Evolutionary conservation across 2,113 vertebrate species (phyloP).

Genomic region (Spilogale gracilis): DNA sequence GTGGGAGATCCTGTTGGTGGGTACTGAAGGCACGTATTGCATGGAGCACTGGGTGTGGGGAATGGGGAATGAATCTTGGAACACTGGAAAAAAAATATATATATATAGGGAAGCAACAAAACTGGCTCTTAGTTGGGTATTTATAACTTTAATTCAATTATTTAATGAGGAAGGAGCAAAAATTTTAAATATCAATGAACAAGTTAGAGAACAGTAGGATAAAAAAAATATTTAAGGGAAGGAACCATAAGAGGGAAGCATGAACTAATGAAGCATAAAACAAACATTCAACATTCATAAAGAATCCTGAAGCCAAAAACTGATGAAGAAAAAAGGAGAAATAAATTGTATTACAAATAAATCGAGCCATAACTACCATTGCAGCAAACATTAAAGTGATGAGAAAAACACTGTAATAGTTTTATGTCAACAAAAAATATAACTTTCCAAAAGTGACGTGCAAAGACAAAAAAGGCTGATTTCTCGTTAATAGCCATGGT

Average conservation of each 20-base stretch:
- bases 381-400: background rate
- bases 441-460: background rate
- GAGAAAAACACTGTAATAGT: background rate
- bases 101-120: background rate
- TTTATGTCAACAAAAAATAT: background rate
- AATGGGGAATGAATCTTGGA: too few species aligned
- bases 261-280: background rate
- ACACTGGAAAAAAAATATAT: too few species aligned
- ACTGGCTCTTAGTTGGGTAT: background rate
- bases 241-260: background rate
- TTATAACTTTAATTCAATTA: background rate
- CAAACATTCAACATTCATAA: background rate
- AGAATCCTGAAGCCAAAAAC: background rate
- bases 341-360: constrained; percentile 20
- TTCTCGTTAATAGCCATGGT: background rate
- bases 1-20: too few species aligned
- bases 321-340: background rate
- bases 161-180: constrained; percentile 20
- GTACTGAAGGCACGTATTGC: too few species aligned
- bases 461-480: constrained; percentile 2
- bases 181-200: background rate
- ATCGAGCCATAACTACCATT: background rate
- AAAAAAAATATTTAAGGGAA: background rate
- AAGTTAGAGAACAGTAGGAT: background rate
- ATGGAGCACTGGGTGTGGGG: too few species aligned